These are phyloP conservation scores for Morpho achilles DNA, from an alignment of 2,888 invertebrate genomes.

Conservation along the genomic window DNA sequence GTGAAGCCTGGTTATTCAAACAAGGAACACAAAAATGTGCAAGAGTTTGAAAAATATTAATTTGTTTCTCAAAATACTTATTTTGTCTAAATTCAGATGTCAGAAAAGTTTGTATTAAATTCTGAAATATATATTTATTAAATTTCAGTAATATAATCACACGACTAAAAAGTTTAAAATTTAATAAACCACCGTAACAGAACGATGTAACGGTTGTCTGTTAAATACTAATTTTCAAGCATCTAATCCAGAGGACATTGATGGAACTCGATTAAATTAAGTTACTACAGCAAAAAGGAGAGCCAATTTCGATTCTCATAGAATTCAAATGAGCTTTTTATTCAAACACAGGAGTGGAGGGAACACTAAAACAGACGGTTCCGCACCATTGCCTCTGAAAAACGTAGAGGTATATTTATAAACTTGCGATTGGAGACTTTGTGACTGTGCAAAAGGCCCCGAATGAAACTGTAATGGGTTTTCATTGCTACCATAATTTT, in stretches of 20 bases:
- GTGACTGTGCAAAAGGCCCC: slow-evolving; percentile 33
- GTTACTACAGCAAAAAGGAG: slow-evolving; percentile 73
- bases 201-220: background rate
- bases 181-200: slow-evolving; percentile 1
- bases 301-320: slow-evolving; percentile 74
- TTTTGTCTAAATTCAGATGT: no score
- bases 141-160: no score
- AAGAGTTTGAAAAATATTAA: no score
- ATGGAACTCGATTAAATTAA: slow-evolving; percentile 75
- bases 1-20: no score
- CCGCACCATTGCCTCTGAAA: slow-evolving; percentile 48
- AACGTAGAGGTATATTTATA: slow-evolving; percentile 44
- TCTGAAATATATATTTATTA: no score
- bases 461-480: slow-evolving; percentile 29
- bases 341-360: slow-evolving; percentile 64
- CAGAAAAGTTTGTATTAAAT: no score
- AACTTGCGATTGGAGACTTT: slow-evolving; percentile 39
- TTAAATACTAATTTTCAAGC: slow-evolving; percentile 29
- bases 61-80: no score
- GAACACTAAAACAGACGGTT: slow-evolving; percentile 65
- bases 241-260: slow-evolving; percentile 64
- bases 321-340: slow-evolving; percentile 78
- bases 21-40: no score
- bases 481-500: slow-evolving; percentile 24
- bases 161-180: slow-evolving; percentile 4